Base-by-base conservation (phyloP, 1,140 invertebrate species). In the Cecropterus lyciades region DNA sequence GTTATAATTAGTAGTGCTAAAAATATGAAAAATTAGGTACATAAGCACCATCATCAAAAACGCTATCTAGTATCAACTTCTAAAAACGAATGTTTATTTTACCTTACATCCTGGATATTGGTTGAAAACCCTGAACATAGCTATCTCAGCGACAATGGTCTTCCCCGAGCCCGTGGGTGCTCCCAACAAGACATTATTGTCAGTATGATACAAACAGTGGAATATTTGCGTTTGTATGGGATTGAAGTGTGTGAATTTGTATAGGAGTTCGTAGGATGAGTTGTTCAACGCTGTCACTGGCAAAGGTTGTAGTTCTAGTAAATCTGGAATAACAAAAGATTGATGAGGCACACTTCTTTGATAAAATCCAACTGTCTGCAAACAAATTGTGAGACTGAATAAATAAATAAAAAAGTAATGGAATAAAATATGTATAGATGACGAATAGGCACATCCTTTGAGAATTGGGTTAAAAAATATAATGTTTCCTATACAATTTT, bases 181-280 rank as follows among this genome's bases (percentile, higher is more conserved):
- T 1, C 99, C 99, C 9, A 99, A 92, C 0, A 99, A 92, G 3
- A 99, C 96, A 88, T 99, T 99, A 69, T 96, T 95, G 82, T 99
- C 98, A 0, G 98, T 98, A 85, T 99, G 96, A 90, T 99, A 99
- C 0, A 99, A 92, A 69, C 97, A 97, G 89, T 99, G 98, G 88
- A 99, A 99, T 43, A 99, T 97, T 93, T 99, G 99, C 4, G 99
- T 99, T 92, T 99, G 99, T 79, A 99, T 98, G 1, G 99, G 98
- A 93, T 99, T 99, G 91, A 99, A 99, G 88, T 99, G 98, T 0
- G 95, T 95, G 88, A 99, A 99, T 14, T 93, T 95, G 92, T 99
- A 99, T 0, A 99, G 87, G 30, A 93, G 93, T 89, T 99, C 96
- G 77, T 96, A 97, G 3, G 93, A 77, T 0, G 93, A 82, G 78